These are phyloP conservation scores for Todus mexicanus DNA, from an alignment of 2,797 vertebrate species.

Conservation along the genomic window DNA sequence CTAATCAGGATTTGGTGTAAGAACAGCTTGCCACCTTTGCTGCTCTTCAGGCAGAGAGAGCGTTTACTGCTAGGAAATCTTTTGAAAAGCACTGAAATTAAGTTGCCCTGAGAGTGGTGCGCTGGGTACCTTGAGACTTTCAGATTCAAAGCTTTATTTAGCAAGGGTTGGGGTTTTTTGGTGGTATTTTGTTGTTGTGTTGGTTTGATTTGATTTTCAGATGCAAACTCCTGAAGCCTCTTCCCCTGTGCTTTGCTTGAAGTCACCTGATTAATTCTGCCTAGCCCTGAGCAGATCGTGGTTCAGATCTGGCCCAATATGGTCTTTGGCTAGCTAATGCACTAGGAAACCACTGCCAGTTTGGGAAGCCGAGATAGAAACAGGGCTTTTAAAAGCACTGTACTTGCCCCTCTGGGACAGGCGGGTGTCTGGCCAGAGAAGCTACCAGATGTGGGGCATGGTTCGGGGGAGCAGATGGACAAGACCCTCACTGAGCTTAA, in stretches of 20 bases:
- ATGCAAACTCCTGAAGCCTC: neutral
- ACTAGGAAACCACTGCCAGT: neutral
- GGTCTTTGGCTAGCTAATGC: neutral
- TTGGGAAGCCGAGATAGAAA: neutral
- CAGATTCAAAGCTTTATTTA: neutral
- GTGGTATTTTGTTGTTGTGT: neutral
- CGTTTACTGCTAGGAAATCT: neutral
- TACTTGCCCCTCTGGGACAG: neutral
- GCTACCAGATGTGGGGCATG: neutral
- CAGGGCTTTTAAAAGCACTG: neutral
- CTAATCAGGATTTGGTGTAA: neutral
- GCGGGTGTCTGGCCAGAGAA: neutral
- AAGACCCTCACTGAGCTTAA: neutral
- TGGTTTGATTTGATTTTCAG: neutral
- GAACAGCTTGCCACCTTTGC: neutral
- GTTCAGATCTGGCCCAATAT: neutral
- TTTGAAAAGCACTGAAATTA: neutral
- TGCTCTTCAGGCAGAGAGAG: neutral
- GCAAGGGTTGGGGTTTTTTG: neutral
- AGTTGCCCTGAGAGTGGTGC: neutral
- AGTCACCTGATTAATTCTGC: neutral
- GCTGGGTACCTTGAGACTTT: neutral
- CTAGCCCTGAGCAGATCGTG: neutral
- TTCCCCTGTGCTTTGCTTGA: neutral
- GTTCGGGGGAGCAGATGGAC: neutral